These are phyloP conservation scores for Cybosia mesomella DNA, from an alignment of 2,888 invertebrate species.

Conservation along the genomic window DNA sequence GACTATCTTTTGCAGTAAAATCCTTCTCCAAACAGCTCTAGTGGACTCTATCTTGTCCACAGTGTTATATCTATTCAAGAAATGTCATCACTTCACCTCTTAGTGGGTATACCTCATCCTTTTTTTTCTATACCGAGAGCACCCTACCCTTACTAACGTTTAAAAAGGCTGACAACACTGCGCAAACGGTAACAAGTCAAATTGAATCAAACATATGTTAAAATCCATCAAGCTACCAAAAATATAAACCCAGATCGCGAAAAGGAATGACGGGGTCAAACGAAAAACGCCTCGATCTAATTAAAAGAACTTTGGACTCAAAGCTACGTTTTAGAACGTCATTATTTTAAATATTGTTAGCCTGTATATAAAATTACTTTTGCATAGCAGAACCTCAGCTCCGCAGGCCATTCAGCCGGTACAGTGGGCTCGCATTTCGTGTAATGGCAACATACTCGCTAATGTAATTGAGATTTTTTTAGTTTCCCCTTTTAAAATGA, in stretches of 20 bases:
- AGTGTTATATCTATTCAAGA: no score
- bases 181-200: no score
- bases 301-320: slow-evolving; percentile 8
- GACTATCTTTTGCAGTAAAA: no score
- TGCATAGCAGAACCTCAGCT: slow-evolving; percentile 38
- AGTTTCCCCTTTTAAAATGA: slow-evolving; percentile 64
- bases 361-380: slow-evolving; percentile 50
- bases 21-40: no score
- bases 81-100: no score
- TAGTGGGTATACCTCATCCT: no score
- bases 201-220: neutral
- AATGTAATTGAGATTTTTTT: slow-evolving; percentile 80
- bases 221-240: neutral
- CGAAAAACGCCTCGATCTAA: neutral
- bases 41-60: no score
- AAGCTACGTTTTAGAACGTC: slow-evolving; percentile 22
- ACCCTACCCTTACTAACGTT: no score
- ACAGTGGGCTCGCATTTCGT: slow-evolving; percentile 56
- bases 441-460: slow-evolving; percentile 71
- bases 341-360: slow-evolving; percentile 52
- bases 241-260: neutral
- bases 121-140: no score
- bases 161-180: no score
- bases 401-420: slow-evolving; percentile 43
- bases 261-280: neutral